Evolutionary conservation across 2,113 vertebrate species (phyloP).

Genomic region (Corythoichthys haematopterus): DNA sequence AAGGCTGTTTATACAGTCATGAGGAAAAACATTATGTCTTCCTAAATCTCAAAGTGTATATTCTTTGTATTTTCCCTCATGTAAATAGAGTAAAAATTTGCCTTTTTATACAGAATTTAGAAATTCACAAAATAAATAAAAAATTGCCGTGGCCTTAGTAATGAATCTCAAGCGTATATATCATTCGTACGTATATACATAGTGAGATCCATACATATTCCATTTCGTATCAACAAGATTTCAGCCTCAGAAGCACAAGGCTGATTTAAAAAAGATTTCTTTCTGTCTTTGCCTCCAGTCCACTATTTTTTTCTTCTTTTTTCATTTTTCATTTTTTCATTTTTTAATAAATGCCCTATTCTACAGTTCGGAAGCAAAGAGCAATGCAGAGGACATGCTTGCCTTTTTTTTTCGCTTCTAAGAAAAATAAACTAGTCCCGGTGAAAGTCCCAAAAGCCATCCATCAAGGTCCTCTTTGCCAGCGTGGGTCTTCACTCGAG

Average conservation of each 20-base stretch:
- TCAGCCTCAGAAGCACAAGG: conserved; percentile 40
- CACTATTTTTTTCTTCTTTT: conserved; percentile 59
- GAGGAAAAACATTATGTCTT: conserved; percentile 49
- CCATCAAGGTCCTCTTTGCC: conserved; percentile 33
- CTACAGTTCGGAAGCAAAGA: conserved; percentile 59
- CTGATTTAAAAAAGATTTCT: conserved; percentile 38
- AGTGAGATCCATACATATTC: conserved; percentile 51
- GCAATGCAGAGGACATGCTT: conserved; percentile 42
- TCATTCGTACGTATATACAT: conserved; percentile 43
- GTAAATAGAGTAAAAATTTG: conserved; percentile 67
- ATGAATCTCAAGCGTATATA: conserved; percentile 58
- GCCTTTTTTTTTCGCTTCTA: conserved; percentile 36
- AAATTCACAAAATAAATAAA: conserved; percentile 80
- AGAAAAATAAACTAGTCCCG: conserved; percentile 51
- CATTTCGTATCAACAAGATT: conserved; percentile 67
- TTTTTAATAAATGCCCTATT: conserved; percentile 62
- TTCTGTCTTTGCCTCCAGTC: conserved; percentile 50
- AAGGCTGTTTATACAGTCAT: conserved; percentile 53
- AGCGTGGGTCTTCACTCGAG: conserved; percentile 26
- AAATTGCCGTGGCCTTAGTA: conserved; percentile 68
- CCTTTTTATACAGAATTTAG: conserved; percentile 73
- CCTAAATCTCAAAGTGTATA: conserved; percentile 52
- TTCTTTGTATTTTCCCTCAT: conserved; percentile 66
- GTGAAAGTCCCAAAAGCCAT: conserved; percentile 38
- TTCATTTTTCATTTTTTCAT: conserved; percentile 56